Conservation (phyloP, 2,888 invertebrate genomes). For the Furcula furcula region DNA sequence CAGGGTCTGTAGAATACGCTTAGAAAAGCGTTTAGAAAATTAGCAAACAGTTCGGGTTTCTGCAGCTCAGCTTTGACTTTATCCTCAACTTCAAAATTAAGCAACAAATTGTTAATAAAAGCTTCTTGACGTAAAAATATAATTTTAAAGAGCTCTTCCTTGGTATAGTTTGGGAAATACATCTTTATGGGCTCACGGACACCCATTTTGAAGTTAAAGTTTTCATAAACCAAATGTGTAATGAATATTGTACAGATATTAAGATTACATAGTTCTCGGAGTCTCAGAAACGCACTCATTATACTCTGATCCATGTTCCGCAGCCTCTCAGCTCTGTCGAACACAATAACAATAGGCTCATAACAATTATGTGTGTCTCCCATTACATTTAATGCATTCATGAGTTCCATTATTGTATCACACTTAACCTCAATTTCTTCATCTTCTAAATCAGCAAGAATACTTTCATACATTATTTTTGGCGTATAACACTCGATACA, state of each 20-base stretch:
- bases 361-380: constrained; percentile 40
- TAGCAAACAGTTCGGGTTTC: constrained; percentile 84
- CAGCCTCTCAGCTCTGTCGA: constrained; percentile 92
- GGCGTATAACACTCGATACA: constrained; percentile 91
- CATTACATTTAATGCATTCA: constrained; percentile 68
- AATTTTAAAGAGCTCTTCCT: constrained; percentile 83
- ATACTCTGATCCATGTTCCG: constrained; percentile 88
- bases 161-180: constrained; percentile 91
- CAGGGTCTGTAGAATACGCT: constrained; percentile 93
- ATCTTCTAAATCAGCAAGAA: constrained; percentile 83
- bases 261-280: constrained; percentile 87
- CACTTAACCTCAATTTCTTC: constrained; percentile 76
- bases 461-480: constrained; percentile 88
- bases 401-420: constrained; percentile 86
- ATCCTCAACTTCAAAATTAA: constrained; percentile 44
- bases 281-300: constrained; percentile 86
- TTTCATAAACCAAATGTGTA: constrained; percentile 90
- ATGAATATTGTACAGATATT: constrained; percentile 89
- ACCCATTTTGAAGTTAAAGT: constrained; percentile 87
- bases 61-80: constrained; percentile 52
- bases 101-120: constrained; percentile 54
- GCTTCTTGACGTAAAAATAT: constrained; percentile 61
- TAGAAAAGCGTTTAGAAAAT: constrained; percentile 91
- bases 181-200: constrained; percentile 87
- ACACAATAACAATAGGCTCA: constrained; percentile 83